Evolutionary conservation across 2,113 vertebrate genomes (phyloP).

Genomic region (Aphyosemion australe): DNA sequence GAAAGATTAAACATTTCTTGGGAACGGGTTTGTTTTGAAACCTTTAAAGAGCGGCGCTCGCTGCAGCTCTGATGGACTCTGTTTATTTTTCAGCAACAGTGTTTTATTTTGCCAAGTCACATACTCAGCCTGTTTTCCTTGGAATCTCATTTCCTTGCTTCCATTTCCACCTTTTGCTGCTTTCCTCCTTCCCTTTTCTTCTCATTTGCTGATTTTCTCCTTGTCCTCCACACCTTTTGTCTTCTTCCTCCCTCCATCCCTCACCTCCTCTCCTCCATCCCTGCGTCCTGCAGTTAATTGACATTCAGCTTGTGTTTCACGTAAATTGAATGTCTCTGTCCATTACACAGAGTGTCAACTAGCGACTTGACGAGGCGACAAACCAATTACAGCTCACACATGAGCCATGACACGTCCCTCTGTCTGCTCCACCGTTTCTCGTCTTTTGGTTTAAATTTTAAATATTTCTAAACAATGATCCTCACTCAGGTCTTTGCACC

Average conservation of each 20-base stretch:
- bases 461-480: constrained; percentile 5
- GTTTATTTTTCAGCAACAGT: neutral
- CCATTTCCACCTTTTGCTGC: neutral
- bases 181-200: neutral
- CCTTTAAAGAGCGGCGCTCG: neutral
- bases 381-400: constrained; percentile 49
- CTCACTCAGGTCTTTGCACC: neutral
- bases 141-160: neutral
- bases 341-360: constrained; percentile 46
- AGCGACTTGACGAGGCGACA: constrained; percentile 49
- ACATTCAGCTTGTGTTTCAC: constrained; percentile 38
- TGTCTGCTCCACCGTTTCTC: neutral
- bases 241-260: neutral
- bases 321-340: constrained; percentile 61
- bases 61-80: neutral
- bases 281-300: constrained; percentile 26
- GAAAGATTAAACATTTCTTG: neutral
- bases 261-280: neutral
- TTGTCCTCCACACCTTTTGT: neutral
- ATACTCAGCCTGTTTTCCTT: neutral
- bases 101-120: neutral
- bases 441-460: constrained; percentile 19
- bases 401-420: constrained; percentile 12
- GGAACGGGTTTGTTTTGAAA: neutral
- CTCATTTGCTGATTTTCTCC: neutral